Evolutionary conservation across 2,797 vertebrate species (phyloP), one percentile per base, ranked within the genome.

Genomic region (Bovichtus diacanthus): DNA sequence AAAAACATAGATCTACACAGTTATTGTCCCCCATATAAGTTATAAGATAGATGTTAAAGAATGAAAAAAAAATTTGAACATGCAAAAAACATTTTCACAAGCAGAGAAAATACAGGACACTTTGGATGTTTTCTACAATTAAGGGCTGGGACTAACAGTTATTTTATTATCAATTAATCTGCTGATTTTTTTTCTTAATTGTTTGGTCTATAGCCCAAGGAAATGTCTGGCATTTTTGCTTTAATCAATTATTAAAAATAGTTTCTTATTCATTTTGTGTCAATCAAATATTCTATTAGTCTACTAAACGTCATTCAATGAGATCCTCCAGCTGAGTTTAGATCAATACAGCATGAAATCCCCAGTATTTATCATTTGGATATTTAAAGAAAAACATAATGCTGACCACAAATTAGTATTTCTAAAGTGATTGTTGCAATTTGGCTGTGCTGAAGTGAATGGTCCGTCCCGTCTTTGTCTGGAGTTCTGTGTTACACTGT

Each of bases 391-490:
- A 65, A 58, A 74, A 41, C 6, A 21, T 5, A 9, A 61, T 18
- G 23, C 23, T n/a, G 66, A 59, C 39, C 53, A 69, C 16, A 65
- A 54, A 78, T 27, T 6, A 10, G n/a, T 9, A 7, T n/a, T n/a
- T n/a, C n/a, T n/a, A 9, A 34, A 41, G 61, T 70, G 54, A 12
- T 23, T 62, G 75, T 83, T 76, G 39, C 27, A 61, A 63, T 75
- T 53, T 58, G 83, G 74, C 53, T 62, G 79, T 76, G 82, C 68
- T 71, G 77, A 89, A 83, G 77, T 78, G 77, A 87, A 69, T 25
- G 78, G 41, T 82, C 39, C 44, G 85, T 83, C 76, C 69, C 11
- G 82, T 89, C 82, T 76, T 41, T 79, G 78, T 84, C 83, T 82
- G 55, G 74, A 64, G 76, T 47, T 78, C 47, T 83, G 81, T 81